A percentile compares a stretch with the other conserved stretches of the same genome.
These are phyloP conservation scores for Phoeniculus purpureus DNA, from an alignment of 2,797 vertebrate species.

Conservation along the genomic window DNA sequence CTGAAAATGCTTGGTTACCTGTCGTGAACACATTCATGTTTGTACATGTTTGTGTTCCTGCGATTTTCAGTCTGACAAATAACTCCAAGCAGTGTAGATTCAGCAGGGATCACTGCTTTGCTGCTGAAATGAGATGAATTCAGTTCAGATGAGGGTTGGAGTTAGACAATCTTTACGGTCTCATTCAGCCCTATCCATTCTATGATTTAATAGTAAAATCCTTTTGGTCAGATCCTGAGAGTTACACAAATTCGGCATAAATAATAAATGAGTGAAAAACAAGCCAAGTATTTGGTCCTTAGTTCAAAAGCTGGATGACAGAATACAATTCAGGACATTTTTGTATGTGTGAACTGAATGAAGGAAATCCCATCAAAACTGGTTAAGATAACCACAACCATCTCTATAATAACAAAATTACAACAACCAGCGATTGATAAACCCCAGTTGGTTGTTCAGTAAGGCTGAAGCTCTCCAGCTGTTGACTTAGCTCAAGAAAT, in stretches of 20 bases:
- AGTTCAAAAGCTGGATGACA: not conserved
- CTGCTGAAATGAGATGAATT: not conserved
- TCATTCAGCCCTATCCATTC: not conserved
- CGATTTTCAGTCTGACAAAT: not conserved
- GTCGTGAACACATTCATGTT: not conserved
- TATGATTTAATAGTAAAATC: not conserved
- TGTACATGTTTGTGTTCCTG: not conserved
- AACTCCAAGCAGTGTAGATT: not conserved
- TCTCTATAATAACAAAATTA: not conserved
- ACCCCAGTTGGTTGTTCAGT: not conserved
- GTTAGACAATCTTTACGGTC: not conserved
- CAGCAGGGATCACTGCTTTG: not conserved
- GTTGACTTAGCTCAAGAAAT: not conserved
- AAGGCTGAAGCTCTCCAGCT: not conserved
- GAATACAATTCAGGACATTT: not conserved
- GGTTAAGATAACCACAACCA: not conserved
- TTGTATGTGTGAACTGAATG: not conserved
- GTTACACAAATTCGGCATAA: not conserved
- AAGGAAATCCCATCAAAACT: not conserved
- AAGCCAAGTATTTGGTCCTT: not conserved
- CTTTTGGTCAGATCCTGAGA: not conserved
- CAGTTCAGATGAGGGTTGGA: not conserved
- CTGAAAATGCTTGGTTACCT: not conserved
- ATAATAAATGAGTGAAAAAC: not conserved
- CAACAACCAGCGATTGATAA: not conserved